Evolutionary conservation across 2,888 invertebrate genomes (phyloP).

Genomic region (Muscina levida): DNA sequence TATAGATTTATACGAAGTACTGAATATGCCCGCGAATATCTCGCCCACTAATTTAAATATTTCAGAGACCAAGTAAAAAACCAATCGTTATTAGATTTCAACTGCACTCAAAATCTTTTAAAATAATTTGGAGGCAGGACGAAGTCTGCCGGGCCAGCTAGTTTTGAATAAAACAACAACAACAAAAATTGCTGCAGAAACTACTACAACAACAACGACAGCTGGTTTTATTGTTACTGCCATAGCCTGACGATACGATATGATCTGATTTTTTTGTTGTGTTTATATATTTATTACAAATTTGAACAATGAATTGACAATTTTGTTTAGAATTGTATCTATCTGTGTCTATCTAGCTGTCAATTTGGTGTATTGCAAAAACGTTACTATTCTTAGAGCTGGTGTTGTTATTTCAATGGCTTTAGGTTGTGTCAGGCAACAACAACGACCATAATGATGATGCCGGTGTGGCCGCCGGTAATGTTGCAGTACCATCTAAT

Average conservation of each 20-base stretch:
- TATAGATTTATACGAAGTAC: too few species aligned
- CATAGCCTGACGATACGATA: constrained; percentile 40
- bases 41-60: too few species aligned
- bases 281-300: constrained; percentile 77
- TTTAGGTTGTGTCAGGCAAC: background rate
- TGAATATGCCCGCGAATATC: too few species aligned
- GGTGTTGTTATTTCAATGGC: too few species aligned
- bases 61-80: too few species aligned
- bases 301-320: constrained; percentile 73
- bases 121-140: too few species aligned
- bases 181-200: constrained; percentile 26
- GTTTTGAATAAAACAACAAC: constrained; percentile 23
- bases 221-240: background rate
- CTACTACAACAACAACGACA: too few species aligned
- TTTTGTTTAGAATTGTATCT: constrained; percentile 59
- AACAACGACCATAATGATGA: background rate
- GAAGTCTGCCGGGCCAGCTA: too few species aligned
- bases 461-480: constrained; percentile 30
- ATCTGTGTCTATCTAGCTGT: background rate
- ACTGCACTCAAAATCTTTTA: too few species aligned
- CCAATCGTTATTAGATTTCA: too few species aligned
- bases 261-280: constrained; percentile 69
- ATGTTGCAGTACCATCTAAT: constrained; percentile 34
- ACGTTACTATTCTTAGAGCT: too few species aligned
- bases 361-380: background rate